Conservation (phyloP, 2,888 invertebrate species). For the Cybosia mesomella region DNA sequence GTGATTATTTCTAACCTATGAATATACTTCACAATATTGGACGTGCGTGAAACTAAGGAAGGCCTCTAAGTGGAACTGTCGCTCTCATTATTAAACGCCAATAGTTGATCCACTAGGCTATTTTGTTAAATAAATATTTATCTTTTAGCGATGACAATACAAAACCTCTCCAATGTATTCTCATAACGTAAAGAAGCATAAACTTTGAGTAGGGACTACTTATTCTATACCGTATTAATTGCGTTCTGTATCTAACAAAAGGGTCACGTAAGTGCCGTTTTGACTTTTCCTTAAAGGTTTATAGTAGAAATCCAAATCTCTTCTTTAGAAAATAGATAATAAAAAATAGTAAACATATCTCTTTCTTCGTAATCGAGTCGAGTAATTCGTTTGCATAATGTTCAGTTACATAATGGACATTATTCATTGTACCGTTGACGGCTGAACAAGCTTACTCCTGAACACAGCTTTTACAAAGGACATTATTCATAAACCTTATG, state of each 20-base stretch:
- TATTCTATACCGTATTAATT: too few relatives aligned
- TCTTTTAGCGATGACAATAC: not conserved
- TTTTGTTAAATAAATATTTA: not conserved
- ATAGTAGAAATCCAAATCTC: not conserved
- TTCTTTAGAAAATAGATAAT: not conserved
- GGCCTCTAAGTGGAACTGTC: not conserved
- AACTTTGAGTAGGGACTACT: too few relatives aligned
- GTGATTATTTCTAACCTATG: not conserved
- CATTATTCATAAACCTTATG: slow-evolving; percentile 35
- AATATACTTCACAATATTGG: not conserved
- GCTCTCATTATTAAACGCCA: not conserved
- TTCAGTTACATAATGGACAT: slow-evolving; percentile 37
- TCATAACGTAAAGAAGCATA: not conserved
- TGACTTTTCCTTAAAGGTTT: not conserved
- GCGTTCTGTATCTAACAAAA: not conserved
- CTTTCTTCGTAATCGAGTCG: slow-evolving; percentile 19
- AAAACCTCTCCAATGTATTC: not conserved
- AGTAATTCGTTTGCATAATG: slow-evolving; percentile 27
- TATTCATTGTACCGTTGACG: slow-evolving; percentile 43
- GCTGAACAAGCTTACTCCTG: slow-evolving; percentile 29
- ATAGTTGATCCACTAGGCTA: not conserved
- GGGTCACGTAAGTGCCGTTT: not conserved
- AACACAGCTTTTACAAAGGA: slow-evolving; percentile 30
- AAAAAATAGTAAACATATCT: not conserved
- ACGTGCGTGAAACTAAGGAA: not conserved